Conservation (phyloP, 2,888 invertebrate species). For the Rhopalosiphum nymphaeae region DNA sequence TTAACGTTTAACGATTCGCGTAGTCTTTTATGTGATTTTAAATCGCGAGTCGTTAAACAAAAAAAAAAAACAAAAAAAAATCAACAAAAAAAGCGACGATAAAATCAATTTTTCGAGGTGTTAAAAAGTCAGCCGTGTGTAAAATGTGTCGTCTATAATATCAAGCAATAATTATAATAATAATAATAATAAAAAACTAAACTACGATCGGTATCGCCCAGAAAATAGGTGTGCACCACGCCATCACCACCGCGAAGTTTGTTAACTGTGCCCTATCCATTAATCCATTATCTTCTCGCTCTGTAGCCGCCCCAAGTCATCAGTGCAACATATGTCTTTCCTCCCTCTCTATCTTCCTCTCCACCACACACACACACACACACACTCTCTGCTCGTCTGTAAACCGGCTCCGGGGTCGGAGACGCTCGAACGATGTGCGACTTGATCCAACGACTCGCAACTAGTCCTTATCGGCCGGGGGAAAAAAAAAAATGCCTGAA, state of each 20-base stretch:
- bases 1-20: neutral
- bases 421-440: neutral
- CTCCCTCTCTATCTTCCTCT: neutral
- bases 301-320: neutral
- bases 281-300: neutral
- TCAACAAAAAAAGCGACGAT: neutral
- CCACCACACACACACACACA: too few species aligned
- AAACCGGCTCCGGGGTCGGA: neutral
- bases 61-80: neutral
- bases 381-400: too few species aligned
- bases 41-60: neutral
- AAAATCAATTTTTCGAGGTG: constrained; percentile 15
- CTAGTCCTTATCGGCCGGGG: constrained; percentile 8
- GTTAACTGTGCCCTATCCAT: neutral
- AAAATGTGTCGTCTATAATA: neutral
- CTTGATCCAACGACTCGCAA: neutral
- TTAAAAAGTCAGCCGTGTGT: neutral
- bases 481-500: neutral
- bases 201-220: neutral
- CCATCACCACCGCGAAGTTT: neutral
- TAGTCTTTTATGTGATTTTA: constrained; percentile 27
- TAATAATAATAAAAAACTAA: neutral
- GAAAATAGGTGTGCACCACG: neutral
- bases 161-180: neutral
- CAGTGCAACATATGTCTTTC: neutral